Base-by-base conservation (phyloP, 2,797 vertebrate species). In the Anguilla marmorata region DNA sequence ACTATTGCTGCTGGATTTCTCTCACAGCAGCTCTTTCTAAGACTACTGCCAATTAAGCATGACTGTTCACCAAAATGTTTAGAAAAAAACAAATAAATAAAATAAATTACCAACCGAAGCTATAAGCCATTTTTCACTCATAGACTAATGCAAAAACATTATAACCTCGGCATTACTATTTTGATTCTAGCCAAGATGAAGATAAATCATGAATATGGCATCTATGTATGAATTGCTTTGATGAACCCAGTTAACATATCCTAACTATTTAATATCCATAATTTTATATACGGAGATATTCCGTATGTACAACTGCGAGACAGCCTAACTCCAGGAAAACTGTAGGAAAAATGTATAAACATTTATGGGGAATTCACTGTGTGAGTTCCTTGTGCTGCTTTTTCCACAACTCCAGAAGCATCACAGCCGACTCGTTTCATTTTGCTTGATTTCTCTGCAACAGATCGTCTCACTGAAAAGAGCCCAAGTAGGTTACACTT, bases 401-500 rank as follows among this genome's bases (percentile, higher is more conserved):
- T 79, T 50, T n/a, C 5, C 50, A 82, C 16, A 45, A 48, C 41
- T 45, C 37, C 33, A 3, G 33, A 4, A 33, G 33, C 60, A 6
- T 54, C 54, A 24, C 30, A 60, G 56, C 37, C 58, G 19, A 63
- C 21, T 16, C 84, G 6, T 45, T 66, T 85, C 41, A 48, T 50
- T 30, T 82, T 7, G 45, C 9, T n/a, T 48, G 41, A 72, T 88
- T 54, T 85, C 66, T 60, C 6, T 14, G 11, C 37, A 85, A 88
- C 27, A 84, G 48, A 48, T 41, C 12, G 87, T 54, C 69, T 24
- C 69, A 14, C 19, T 21, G 30, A 56, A n/a, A 66, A 66, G 80
- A 88, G 58, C 21, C 66, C 66, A 88, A 85, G 66, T 56, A 66
- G 83, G 87, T 69, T 85, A 72, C 33, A n/a, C 83, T 88, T 88